Percentiles rank a stretch among this genome's conserved stretches.
Conservation (phyloP, 2,888 invertebrate genomes). For the Polietes domitor region DNA sequence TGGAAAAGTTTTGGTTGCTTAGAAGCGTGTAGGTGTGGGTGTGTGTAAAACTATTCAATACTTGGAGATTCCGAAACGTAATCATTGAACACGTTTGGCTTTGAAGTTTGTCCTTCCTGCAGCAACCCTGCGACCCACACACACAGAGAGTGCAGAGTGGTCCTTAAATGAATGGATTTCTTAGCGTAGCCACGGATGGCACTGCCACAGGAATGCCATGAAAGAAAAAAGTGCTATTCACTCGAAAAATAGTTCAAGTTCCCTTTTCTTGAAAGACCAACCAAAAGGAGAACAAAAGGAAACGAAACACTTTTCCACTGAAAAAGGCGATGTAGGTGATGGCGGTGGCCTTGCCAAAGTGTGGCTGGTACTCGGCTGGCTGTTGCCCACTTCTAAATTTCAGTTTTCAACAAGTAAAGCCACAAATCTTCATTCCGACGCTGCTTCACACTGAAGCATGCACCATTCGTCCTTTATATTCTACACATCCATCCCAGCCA, state of each 20-base stretch:
- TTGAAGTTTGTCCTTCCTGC: not conserved
- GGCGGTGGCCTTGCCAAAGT: not conserved
- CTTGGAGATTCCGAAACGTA: conserved; percentile 23
- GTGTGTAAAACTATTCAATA: not conserved
- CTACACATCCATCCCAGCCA: conserved; percentile 28
- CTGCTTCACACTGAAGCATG: not conserved
- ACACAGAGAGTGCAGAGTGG: not conserved
- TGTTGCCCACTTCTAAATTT: conserved; percentile 36
- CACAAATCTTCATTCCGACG: conserved; percentile 56
- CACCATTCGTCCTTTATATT: conserved; percentile 43
- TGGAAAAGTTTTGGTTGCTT: conserved; percentile 6
- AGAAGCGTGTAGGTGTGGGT: not conserved
- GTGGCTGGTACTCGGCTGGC: conserved; percentile 1
- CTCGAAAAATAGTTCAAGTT: conserved; percentile 14
- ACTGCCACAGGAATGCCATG: not conserved
- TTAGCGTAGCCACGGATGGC: not conserved
- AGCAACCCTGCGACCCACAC: not conserved
- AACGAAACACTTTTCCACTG: not conserved
- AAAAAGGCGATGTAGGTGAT: not conserved
- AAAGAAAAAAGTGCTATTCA: not conserved
- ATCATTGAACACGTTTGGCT: conserved; percentile 43
- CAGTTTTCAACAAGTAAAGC: conserved; percentile 57
- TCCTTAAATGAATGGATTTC: not conserved
- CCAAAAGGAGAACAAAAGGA: not conserved
- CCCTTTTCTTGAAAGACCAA: not conserved